Base-by-base conservation (phyloP, 2,888 invertebrate species). In the Sisyra terminalis region DNA sequence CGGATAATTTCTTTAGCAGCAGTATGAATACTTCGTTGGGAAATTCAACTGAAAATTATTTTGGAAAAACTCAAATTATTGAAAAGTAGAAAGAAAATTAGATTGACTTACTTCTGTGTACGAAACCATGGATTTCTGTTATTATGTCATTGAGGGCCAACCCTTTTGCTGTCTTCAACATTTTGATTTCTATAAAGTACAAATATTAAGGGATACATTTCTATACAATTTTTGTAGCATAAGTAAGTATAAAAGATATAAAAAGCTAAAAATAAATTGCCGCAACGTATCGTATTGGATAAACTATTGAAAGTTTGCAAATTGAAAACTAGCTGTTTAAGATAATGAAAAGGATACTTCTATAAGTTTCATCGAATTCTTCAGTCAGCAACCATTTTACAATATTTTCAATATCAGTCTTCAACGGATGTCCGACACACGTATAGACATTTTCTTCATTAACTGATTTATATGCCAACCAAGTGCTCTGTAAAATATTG, bases 401-500 rank as follows among this genome's bases (percentile, higher is more conserved):
- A 47, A 97, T 87, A 52, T 73, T 77, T 54, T 81, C 81, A 54
- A 99, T 87, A 58, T 98, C 96, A 24, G 73, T 69, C 43, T 85
- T 81, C 14, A 89, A 66, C 2, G 98, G 98, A 64, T 98, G 96
- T 0, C 97, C 98, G 24, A 97, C 93, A 61, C 97, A 98, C 2
- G 81, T 79, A 62, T 98, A 98, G 2, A 87, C 96, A 58, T 80
- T 84, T 50, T 86, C 81, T 63, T 94, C 93, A 17, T 78, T 85
- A 29, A 98, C 88, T 49, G 71, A 67, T 50, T 84, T 82, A 61
- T 84, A 92, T 2, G 96, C 94, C 64, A 97, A 78, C 64, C 88
- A 85, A 9, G 94, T 89, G 65, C 94, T 92, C 67, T 98, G 97
- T 40, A 99, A 67, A 15, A 97, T 86, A 64, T 98, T 98, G 15